Conservation (phyloP, 2,797 vertebrate genomes). For the Sebastes steindachneri region DNA sequence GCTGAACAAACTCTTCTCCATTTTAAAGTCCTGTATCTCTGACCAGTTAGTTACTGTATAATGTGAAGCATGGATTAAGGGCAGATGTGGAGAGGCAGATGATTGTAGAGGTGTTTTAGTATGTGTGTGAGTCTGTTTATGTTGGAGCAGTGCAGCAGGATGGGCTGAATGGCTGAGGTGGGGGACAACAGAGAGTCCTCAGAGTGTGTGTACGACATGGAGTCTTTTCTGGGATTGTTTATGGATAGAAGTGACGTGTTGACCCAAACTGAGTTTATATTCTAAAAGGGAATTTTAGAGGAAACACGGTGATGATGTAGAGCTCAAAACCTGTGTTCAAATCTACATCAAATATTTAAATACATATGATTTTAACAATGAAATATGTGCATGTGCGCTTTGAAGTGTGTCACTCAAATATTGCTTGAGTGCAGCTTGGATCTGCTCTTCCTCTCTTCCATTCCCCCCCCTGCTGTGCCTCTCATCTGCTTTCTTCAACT, state of each 20-base stretch:
- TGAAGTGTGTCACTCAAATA: neutral
- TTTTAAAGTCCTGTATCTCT: neutral
- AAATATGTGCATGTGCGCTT: neutral
- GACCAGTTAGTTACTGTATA: neutral
- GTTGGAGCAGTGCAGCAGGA: neutral
- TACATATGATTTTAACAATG: neutral
- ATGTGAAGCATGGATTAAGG: neutral
- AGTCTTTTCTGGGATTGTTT: neutral
- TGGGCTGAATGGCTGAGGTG: neutral
- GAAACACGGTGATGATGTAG: neutral
- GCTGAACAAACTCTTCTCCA: neutral
- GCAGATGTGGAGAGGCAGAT: neutral
- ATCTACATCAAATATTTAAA: neutral
- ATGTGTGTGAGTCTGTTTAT: neutral
- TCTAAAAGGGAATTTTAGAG: neutral
- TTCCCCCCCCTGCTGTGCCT: slow-evolving; percentile 1
- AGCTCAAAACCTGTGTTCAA: neutral
- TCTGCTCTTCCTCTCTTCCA: neutral
- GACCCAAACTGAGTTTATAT: neutral
- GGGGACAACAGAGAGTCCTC: neutral
- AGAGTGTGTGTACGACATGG: neutral
- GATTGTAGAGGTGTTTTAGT: neutral
- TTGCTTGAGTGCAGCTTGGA: neutral
- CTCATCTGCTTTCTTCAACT: neutral
- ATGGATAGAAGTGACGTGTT: neutral